phyloP scores from a whole-genome alignment of 2,888 invertebrate species.

The Athalia cordata region DNA sequence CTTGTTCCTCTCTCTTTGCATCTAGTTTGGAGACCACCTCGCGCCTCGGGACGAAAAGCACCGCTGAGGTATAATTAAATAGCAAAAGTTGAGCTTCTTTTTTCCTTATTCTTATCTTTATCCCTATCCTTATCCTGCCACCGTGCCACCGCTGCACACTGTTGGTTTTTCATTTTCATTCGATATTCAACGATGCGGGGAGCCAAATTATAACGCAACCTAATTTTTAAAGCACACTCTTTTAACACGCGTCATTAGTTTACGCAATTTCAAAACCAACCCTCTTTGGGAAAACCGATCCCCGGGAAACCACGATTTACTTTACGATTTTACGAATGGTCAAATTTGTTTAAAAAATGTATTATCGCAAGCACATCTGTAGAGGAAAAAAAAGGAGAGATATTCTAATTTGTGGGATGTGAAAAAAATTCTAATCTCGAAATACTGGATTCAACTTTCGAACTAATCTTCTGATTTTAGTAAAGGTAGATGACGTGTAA shows the following conservation, averaged over 20 bases:
- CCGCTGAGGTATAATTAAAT: constrained; percentile 35
- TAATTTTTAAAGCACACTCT: constrained; percentile 19
- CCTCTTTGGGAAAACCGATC: constrained; percentile 9
- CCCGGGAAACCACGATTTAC: background rate
- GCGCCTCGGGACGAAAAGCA: constrained; percentile 9
- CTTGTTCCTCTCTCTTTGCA: background rate
- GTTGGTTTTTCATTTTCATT: constrained; percentile 36
- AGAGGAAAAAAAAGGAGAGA: too few species aligned
- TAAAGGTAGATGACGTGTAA: too few species aligned
- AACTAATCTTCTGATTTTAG: too few species aligned
- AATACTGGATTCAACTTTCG: background rate
- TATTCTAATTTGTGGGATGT: too few species aligned
- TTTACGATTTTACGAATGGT: background rate
- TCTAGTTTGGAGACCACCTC: background rate
- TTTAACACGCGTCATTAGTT: constrained; percentile 25
- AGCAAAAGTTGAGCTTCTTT: constrained; percentile 1
- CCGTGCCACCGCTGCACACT: background rate
- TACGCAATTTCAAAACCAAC: background rate
- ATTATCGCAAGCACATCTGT: too few species aligned
- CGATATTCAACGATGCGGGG: constrained; percentile 24
- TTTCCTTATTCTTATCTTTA: background rate
- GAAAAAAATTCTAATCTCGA: too few species aligned
- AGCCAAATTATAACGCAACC: constrained; percentile 29
- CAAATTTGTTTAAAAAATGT: background rate
- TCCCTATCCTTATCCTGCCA: background rate